These are phyloP conservation scores for Drosophila grimshawi DNA, from an alignment of 1,140 invertebrate species.

Conservation along the genomic window DNA sequence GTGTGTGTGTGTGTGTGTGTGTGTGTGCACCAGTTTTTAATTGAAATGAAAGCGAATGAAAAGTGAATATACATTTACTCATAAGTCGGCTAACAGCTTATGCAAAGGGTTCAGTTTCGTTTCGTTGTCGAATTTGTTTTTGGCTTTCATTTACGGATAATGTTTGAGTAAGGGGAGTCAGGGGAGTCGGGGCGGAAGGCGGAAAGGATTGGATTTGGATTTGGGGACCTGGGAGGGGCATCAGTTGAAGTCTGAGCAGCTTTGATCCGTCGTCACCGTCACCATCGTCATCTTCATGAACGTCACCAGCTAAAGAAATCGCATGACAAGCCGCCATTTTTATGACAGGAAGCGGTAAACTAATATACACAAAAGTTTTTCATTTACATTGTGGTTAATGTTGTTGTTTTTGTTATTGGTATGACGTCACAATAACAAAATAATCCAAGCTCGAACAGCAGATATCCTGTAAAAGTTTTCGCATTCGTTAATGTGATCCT, in stretches of 20 bases:
- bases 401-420: conserved; percentile 38
- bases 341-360: conserved; percentile 66
- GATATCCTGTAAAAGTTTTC: neutral
- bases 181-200: neutral
- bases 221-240: no score
- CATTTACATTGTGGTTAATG: conserved; percentile 58
- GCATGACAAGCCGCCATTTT: conserved; percentile 77
- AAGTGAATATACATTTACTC: conserved; percentile 6
- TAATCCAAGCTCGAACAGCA: neutral
- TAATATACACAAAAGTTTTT: conserved; percentile 65
- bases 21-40: conserved; percentile 27
- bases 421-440: conserved; percentile 62
- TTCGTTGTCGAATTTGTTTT: conserved; percentile 1
- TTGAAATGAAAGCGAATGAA: conserved; percentile 30
- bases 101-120: conserved; percentile 35
- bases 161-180: neutral
- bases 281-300: conserved; percentile 15
- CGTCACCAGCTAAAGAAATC: conserved; percentile 55
- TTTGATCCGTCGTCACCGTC: conserved; percentile 1
- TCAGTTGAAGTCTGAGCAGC: conserved; percentile 12
- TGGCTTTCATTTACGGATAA: neutral
- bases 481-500: no score
- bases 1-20: neutral
- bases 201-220: neutral
- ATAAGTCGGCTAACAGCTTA: conserved; percentile 32